Conservation (phyloP, 1,140 invertebrate species). For the Stegodyphus mimosarum region DNA sequence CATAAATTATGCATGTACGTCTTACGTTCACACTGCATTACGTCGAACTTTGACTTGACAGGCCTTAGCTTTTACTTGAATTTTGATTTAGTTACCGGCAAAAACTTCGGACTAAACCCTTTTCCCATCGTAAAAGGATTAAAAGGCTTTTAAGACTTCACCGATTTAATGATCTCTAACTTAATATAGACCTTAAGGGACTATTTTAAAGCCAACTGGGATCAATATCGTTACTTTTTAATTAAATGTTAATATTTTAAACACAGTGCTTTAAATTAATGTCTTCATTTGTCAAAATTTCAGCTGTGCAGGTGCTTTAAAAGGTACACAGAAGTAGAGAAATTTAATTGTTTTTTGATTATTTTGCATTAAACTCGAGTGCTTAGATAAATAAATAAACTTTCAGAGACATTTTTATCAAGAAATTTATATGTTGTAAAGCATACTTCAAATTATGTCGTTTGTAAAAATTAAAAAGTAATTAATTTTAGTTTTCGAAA, state of each 20-base stretch:
- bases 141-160: slow-evolving; percentile 23
- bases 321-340: too few relatives aligned
- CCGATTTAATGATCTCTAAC: slow-evolving; percentile 43
- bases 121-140: slow-evolving; percentile 9
- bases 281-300: not conserved
- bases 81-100: slow-evolving; percentile 12
- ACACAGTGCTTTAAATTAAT: not conserved
- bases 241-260: not conserved
- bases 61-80: slow-evolving; percentile 39
- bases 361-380: too few relatives aligned
- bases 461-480: too few relatives aligned
- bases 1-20: slow-evolving; percentile 43
- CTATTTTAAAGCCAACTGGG: not conserved
- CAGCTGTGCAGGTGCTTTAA: too few relatives aligned
- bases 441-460: too few relatives aligned
- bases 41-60: slow-evolving; percentile 6
- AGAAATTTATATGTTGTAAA: too few relatives aligned
- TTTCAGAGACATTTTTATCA: too few relatives aligned
- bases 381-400: too few relatives aligned
- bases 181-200: slow-evolving; percentile 2
- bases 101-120: not conserved
- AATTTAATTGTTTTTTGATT: too few relatives aligned
- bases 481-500: too few relatives aligned
- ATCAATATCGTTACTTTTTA: slow-evolving; percentile 34
- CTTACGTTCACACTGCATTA: not conserved